Evolutionary conservation across 2,888 invertebrate genomes (phyloP), one percentile per base, ranked within the genome.

Genomic region (Tolmerus cingulatus): DNA sequence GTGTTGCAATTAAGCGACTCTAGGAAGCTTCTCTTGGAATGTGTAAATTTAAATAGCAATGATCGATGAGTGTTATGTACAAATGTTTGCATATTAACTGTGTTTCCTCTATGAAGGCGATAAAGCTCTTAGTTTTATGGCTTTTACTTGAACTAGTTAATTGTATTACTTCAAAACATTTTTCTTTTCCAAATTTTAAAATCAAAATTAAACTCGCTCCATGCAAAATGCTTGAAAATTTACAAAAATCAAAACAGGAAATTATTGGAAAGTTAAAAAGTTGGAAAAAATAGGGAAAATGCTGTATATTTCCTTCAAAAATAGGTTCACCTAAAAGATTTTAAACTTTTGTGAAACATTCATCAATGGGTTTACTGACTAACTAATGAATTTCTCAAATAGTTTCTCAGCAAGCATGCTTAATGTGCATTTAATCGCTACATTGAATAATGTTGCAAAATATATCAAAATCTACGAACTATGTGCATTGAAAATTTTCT

Each of bases 221-320:
- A 82, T 82, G 82, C 82, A 82, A 82, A 82, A 82, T 82, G 57
- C 37, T 57, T 82, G 57, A 82, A 82, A 66, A 9, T 27, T 16
- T 82, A 19, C 51, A 19, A 82, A 34, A 66, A 79, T 16, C 19
- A 82, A 34, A 8, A 82, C 5, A 82, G 34, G 66, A 34, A 55
- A 30, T 81, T 81, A 30, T 43, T 27, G 7, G 1, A 66, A 34
- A 82, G 55, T 82, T 82, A n/a, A 51, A 82, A 66, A 34, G 9
- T 23, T 30, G 16, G n/a, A 66, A 19, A 46, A 30, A 57, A 30
- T 66, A 19, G 37, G 34, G 51, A 16, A 16, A 34, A 85, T 74
- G 74, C 74, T 66, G 23, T 46, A 74, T 30, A 74, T 74, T 85
- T 85, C 85, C 85, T 85, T 85, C 85, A 85, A 85, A 85, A 85